Evolutionary conservation across 2,113 vertebrate species (phyloP).

Genomic region (Vulpes lagopus): DNA sequence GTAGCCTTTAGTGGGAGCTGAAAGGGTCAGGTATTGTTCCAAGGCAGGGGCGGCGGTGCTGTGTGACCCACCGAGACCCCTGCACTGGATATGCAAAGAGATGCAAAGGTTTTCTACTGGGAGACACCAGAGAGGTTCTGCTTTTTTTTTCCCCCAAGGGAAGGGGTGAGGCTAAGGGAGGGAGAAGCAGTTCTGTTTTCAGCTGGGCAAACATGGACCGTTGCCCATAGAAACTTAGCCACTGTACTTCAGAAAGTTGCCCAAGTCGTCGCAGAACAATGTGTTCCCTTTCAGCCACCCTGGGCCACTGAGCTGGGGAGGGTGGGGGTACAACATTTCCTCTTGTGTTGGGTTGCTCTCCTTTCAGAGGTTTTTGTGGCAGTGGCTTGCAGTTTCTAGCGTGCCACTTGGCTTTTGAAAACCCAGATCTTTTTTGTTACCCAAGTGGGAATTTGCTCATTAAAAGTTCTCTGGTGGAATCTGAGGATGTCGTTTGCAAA

Average conservation of each 20-base stretch:
- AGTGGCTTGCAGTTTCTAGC: neutral
- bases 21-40: neutral
- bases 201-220: constrained; percentile 77
- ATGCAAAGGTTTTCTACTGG: no score
- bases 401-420: constrained; percentile 4
- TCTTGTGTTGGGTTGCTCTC: neutral
- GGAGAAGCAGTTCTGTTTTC: constrained; percentile 74
- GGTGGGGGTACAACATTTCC: neutral
- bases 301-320: neutral
- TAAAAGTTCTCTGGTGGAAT: neutral
- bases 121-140: neutral
- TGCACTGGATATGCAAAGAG: neutral
- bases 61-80: neutral
- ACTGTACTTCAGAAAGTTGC: constrained; percentile 76
- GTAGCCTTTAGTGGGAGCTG: neutral
- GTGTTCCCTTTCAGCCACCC: constrained; percentile 74
- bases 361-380: constrained; percentile 1
- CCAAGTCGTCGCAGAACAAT: constrained; percentile 77
- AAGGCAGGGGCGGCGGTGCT: neutral
- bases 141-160: neutral
- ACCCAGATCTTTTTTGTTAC: neutral
- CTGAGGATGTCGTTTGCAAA: neutral
- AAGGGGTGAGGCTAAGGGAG: constrained; percentile 61
- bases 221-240: constrained; percentile 79
- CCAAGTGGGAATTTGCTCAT: neutral